Conservation (phyloP, 2,888 invertebrate species). For the Lingula anatina region DNA sequence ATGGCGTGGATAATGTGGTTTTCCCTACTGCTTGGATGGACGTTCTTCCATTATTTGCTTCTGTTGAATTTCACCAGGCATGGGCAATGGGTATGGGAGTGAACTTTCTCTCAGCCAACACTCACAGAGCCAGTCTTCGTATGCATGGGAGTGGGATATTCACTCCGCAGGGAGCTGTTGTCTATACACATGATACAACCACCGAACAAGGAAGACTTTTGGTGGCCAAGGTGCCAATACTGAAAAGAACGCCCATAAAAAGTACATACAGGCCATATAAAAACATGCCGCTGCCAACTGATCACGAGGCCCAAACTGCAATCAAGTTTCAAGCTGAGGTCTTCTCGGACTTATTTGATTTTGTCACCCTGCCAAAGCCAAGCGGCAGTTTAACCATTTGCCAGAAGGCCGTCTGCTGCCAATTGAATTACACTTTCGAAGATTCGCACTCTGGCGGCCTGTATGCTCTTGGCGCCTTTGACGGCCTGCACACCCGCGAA, state of each 20-base stretch:
- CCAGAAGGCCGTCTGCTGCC: slow-evolving; percentile 24
- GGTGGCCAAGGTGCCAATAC: too few species aligned
- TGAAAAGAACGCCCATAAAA: too few species aligned
- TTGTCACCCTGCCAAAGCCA: slow-evolving; percentile 11
- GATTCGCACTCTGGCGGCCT: slow-evolving; percentile 4
- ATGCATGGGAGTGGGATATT: slow-evolving; percentile 72
- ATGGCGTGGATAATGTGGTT: slow-evolving; percentile 61
- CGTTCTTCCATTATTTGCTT: slow-evolving; percentile 61
- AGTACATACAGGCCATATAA: too few species aligned
- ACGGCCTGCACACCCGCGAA: slow-evolving; percentile 25
- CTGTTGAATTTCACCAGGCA: slow-evolving; percentile 59
- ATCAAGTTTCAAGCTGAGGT: slow-evolving; percentile 16
- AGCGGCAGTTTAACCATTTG: slow-evolving; percentile 18
- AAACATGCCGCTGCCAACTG: too few species aligned
- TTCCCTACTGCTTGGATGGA: slow-evolving; percentile 78
- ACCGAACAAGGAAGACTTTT: too few species aligned
- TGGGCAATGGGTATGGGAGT: slow-evolving; percentile 67
- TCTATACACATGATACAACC: slow-evolving; percentile 1
- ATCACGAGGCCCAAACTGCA: too few species aligned
- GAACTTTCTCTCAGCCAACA: slow-evolving; percentile 68
- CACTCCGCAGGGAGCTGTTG: slow-evolving; percentile 47
- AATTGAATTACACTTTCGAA: slow-evolving; percentile 12
- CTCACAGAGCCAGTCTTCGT: slow-evolving; percentile 58
- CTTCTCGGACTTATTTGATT: slow-evolving; percentile 22
- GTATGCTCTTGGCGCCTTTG: slow-evolving; percentile 34